A percentile compares a stretch with the other conserved stretches of the same genome.
phyloP scores from a whole-genome alignment of 2,113 vertebrate species.

The Echinops telfairi region DNA sequence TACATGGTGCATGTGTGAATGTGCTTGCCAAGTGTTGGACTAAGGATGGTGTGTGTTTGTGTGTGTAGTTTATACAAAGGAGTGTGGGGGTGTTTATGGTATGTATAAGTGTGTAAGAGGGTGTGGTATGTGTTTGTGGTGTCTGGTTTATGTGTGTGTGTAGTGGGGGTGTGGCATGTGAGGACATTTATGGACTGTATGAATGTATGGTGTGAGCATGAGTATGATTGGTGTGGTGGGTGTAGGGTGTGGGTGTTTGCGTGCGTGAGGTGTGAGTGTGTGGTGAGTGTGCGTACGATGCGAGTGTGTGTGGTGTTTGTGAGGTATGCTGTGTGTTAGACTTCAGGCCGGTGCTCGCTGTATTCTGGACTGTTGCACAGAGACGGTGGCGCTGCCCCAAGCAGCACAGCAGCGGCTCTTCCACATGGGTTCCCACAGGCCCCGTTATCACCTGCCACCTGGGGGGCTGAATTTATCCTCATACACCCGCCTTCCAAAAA shows the following conservation, averaged over 20 bases:
- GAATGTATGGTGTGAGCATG: not conserved
- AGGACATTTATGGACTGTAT: too few relatives aligned
- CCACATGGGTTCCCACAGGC: not conserved
- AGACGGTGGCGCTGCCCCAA: too few relatives aligned
- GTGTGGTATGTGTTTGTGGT: too few relatives aligned
- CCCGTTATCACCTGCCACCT: fast-evolving
- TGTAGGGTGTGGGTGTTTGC: not conserved
- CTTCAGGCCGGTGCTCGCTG: not conserved
- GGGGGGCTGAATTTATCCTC: not conserved
- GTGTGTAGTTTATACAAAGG: not conserved
- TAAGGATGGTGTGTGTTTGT: not conserved
- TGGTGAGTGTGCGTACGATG: too few relatives aligned
- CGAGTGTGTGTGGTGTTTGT: too few relatives aligned
- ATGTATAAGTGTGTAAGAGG: too few relatives aligned
- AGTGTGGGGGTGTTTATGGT: not conserved
- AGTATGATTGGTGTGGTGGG: not conserved
- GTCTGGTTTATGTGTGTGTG: not conserved
- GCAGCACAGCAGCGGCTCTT: not conserved
- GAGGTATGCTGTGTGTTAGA: too few relatives aligned
- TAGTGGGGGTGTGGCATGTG: not conserved
- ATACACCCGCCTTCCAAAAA: not conserved
- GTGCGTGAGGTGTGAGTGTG: too few relatives aligned
- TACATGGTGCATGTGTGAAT: too few relatives aligned
- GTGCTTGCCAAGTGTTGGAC: too few relatives aligned
- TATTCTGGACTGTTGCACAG: not conserved